Percentiles rank a stretch among this genome's conserved stretches.
phyloP scores from a whole-genome alignment of 1,140 invertebrate species.

The Glomeris maerens region DNA sequence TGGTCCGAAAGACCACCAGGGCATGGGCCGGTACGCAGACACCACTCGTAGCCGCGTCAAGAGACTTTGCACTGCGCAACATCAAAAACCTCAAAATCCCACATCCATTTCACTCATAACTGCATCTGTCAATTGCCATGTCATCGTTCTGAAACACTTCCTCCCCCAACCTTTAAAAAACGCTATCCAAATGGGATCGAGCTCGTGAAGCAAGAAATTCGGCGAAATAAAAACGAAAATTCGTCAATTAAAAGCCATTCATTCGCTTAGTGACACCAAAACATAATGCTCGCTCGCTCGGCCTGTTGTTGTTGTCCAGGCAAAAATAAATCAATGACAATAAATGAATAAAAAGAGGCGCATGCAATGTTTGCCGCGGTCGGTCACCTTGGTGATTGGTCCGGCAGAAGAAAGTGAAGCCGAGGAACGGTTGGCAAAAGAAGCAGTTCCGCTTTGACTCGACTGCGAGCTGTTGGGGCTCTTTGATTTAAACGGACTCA shows the following conservation, averaged over 20 bases:
- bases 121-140: neutral
- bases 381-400: slow-evolving; percentile 80
- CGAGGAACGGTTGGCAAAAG: slow-evolving; percentile 33
- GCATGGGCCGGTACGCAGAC: too few species aligned
- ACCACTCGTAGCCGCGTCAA: too few species aligned
- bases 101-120: neutral
- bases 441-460: slow-evolving; percentile 45
- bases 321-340: neutral
- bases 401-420: slow-evolving; percentile 44
- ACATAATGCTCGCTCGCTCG: neutral
- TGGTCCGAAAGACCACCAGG: too few species aligned
- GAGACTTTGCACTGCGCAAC: too few species aligned
- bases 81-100: too few species aligned
- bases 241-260: neutral
- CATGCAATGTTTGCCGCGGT: neutral
- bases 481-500: slow-evolving; percentile 86
- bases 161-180: neutral
- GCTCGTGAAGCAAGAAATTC: neutral
- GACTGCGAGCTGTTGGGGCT: slow-evolving; percentile 33
- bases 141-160: neutral
- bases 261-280: neutral
- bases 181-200: neutral
- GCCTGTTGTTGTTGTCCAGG: neutral
- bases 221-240: neutral
- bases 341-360: neutral